Evolutionary conservation across 1,140 invertebrate species (phyloP).

Genomic region (Brachionus sp.): DNA sequence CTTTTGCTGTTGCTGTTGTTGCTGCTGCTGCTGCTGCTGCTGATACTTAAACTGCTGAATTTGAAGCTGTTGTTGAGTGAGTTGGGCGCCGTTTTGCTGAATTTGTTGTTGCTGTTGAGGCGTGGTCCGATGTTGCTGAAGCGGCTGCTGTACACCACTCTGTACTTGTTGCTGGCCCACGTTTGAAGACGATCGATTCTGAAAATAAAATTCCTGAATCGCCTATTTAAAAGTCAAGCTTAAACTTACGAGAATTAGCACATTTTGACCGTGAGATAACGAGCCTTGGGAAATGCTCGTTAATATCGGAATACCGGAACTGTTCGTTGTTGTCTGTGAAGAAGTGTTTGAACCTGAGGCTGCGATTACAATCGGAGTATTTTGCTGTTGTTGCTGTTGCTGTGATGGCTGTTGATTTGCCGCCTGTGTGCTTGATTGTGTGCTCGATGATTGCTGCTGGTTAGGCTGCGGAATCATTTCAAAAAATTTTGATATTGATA

Average conservation of each 20-base stretch:
- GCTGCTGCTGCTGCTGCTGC: constrained; percentile 13
- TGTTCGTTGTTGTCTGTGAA: neutral
- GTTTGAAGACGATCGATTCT: neutral
- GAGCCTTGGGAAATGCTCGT: neutral
- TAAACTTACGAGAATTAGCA: constrained; percentile 21
- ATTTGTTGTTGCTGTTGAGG: neutral
- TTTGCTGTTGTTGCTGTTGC: neutral
- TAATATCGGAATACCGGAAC: constrained; percentile 11
- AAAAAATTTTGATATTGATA: constrained; percentile 13
- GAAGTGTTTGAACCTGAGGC: neutral
- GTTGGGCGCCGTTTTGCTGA: constrained; percentile 9
- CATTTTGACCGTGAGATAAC: neutral
- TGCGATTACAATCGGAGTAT: neutral
- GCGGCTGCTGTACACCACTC: neutral
- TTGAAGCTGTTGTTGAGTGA: constrained; percentile 14
- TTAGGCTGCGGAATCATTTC: neutral
- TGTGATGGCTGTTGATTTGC: neutral
- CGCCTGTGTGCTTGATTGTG: neutral
- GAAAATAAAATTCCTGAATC: neutral
- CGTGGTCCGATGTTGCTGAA: neutral
- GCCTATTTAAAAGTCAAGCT: neutral
- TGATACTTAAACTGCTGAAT: constrained; percentile 26
- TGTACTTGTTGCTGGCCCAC: neutral
- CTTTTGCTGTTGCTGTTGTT: constrained; percentile 31
- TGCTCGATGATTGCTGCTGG: neutral